These are phyloP conservation scores for Brachionus sp. DNA, from an alignment of 1,140 invertebrate species.

Conservation along the genomic window DNA sequence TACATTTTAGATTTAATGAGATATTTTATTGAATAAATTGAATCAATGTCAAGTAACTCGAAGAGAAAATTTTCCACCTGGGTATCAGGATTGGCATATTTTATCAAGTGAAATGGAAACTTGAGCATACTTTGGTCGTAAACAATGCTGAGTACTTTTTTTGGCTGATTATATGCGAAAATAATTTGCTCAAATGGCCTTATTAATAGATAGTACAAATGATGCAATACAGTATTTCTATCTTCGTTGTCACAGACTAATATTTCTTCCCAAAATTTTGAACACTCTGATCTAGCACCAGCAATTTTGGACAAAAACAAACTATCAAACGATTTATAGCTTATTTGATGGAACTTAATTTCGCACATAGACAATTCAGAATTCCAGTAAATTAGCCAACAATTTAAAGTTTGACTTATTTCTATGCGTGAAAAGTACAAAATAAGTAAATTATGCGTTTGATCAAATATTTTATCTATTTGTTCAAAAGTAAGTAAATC, in stretches of 20 bases:
- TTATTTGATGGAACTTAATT: conserved; percentile 35
- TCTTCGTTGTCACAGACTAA: not conserved
- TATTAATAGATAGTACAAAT: conserved; percentile 14
- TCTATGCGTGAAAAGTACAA: not conserved
- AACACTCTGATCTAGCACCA: not conserved
- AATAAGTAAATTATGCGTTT: not conserved
- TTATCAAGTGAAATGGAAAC: conserved; percentile 31
- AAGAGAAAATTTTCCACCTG: not conserved
- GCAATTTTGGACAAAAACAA: conserved; percentile 36
- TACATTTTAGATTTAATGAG: conserved; percentile 11
- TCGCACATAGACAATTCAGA: not conserved
- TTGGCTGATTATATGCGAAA: not conserved
- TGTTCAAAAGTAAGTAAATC: conserved; percentile 23
- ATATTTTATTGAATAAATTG: conserved; percentile 16
- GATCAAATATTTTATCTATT: conserved; percentile 22
- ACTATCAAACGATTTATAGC: conserved; percentile 24
- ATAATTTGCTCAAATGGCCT: conserved; percentile 8
- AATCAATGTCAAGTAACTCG: conserved; percentile 16
- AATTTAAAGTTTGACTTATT: conserved; percentile 24
- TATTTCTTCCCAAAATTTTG: conserved; percentile 24
- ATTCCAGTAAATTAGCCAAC: not conserved
- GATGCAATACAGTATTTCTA: not conserved
- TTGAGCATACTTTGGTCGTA: conserved; percentile 21
- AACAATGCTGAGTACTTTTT: conserved; percentile 3
- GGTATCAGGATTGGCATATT: not conserved